phyloP scores from a whole-genome alignment of 92 coral and sea anemone species.

The Epizoanthus ramosus region DNA sequence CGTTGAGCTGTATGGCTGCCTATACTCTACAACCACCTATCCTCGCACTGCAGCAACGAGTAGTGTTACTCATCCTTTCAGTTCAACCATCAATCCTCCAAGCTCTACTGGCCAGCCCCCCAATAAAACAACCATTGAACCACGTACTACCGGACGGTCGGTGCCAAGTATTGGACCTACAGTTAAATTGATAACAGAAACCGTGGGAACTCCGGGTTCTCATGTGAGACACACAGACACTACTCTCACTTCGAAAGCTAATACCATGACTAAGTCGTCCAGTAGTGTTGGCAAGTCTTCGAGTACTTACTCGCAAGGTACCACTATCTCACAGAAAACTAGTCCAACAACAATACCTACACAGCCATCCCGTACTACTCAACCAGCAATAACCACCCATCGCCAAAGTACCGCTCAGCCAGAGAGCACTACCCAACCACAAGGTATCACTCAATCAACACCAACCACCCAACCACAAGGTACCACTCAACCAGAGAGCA shows the following conservation, averaged over 20 bases:
- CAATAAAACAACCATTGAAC: not conserved
- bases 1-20: constrained; percentile 30
- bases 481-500: not conserved
- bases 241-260: not conserved
- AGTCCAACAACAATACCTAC: not conserved
- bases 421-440: not conserved
- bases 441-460: not conserved
- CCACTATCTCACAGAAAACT: not conserved
- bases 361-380: not conserved
- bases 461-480: not conserved
- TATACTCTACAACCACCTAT: not conserved
- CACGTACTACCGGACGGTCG: not conserved
- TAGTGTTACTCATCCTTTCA: not conserved
- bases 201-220: constrained; percentile 11
- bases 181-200: not conserved
- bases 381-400: not conserved
- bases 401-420: constrained; percentile 1
- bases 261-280: not conserved
- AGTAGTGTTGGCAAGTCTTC: too few species aligned
- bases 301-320: too few species aligned
- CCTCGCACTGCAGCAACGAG: not conserved
- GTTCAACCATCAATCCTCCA: not conserved
- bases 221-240: constrained; percentile 30
- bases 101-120: not conserved
- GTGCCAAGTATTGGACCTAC: not conserved